Evolutionary conservation across 1,140 invertebrate species (phyloP), one percentile per base, ranked within the genome.

Genomic region (Scaptomyza graminum): DNA sequence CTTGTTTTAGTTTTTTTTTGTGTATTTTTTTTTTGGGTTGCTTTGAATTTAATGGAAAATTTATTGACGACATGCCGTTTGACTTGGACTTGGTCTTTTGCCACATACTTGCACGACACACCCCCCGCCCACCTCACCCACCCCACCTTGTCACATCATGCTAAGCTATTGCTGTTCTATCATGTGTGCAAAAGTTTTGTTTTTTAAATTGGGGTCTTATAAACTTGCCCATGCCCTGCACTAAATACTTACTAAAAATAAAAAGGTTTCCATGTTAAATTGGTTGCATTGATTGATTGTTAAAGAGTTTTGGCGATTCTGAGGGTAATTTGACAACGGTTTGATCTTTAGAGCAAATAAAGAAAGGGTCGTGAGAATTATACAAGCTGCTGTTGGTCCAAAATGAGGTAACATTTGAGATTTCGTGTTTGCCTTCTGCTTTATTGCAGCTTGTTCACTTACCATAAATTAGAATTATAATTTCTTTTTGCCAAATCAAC

Each of bases 41-140:
- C 80, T 85, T 85, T 85, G 82, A 85, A 85, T 85, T 85, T 85
- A 85, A 85, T 85, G 82, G 82, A 85, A 85, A 85, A 85, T 85
- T 85, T 85, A 85, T 85, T 85, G 82, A 85, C 82, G 82, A 85
- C 82, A 85, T 88, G 82, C 82, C 82, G 82, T 85, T 85, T 85
- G 82, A 85, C 82, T 85, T 85, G 83, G 73, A 78, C 73, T 75
- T 71, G 72, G 81, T 87, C 82, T 85, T 82, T 85, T 87, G 82
- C 74, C 82, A 72, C 83, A 41, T 34, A 56, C 25, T 34, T 59
- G 13, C 47, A 50, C 47, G 52, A 55, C 62, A 55, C 61, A 7
- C 54, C 46, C 74, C 46, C 41, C 47, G 1, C 12, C 16, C 13
- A 15, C 22, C 11, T n/a, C 62, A 7, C 54, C 46, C 74, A 34